Base-by-base conservation (phyloP, 2,113 vertebrate species). In the Podarcis muralis region DNA sequence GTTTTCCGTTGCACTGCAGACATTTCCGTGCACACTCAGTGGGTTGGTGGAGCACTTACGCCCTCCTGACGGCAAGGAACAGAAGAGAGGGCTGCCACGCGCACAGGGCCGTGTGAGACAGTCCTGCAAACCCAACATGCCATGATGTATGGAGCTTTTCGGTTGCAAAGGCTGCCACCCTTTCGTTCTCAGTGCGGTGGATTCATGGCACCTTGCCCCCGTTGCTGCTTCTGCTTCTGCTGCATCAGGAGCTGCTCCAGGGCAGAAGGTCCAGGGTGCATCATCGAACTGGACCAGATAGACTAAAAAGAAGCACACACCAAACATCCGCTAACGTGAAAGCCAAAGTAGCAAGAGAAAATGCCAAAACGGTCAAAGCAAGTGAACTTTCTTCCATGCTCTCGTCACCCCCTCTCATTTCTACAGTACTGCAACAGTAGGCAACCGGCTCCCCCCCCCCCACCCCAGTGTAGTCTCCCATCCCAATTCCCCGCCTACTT, bases 281-380 rank as follows among this genome's bases (percentile, higher is more conserved):
- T 99, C 99, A 99, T 99, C 94, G 99, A 99, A 96, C 98, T 99
- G 85, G 99, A 99, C 99, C 99, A 99, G 97, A 99, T 99, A n/a
- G 99, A 99, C 99, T 99, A 91, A 79, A 95, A 94, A 90, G 93
- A 65, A 86, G 6, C 80, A 83, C 43, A 48, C 43, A 48, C 25
- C 30, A 23, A 82, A 48, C 40, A 88, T 2, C 15, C 13, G 6
- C 25, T 23, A 81, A 87, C 2, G 32, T 69, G 30, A 86, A 35
- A 8, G 30, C 37, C 3, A 23, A 79, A 20, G 32, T 48, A n/a
- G 59, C n/a, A 75, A 37, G 6, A 27, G 4, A 20, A 53, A 12
- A 53, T 53, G 48, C 48, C 48, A 53, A 53, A 53, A 53, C 48
- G 11, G 11, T 53, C 48, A 53, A 53, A 11, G 11, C 12, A 53